Percentiles rank a stretch among this genome's conserved stretches.
Evolutionary conservation across 35 echinoderm and acorn worm genomes (phyloP).

Genomic region (Holothuria glaberrima): DNA sequence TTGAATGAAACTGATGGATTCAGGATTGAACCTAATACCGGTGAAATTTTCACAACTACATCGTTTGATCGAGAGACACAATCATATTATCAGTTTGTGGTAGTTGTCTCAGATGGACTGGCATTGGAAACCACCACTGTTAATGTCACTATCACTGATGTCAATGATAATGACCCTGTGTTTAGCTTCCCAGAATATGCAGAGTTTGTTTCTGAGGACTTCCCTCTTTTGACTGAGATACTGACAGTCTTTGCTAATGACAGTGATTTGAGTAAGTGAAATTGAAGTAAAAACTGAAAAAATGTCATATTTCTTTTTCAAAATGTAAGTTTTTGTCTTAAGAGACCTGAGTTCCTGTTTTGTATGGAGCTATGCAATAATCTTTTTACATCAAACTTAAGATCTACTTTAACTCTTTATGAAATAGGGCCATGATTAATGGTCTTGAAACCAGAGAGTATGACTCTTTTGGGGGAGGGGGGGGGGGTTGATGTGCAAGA

Average conservation of each 20-base stretch:
- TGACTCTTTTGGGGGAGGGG: too few species aligned
- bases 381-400: too few species aligned
- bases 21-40: constrained; percentile 52
- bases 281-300: too few species aligned
- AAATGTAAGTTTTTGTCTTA: neutral
- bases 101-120: constrained; percentile 54
- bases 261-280: constrained; percentile 51
- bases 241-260: constrained; percentile 52
- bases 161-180: constrained; percentile 73
- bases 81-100: constrained; percentile 18
- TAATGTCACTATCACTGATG: constrained; percentile 51
- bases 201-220: constrained; percentile 49
- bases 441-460: too few species aligned
- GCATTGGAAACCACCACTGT: constrained; percentile 1
- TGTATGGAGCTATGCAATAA: too few species aligned
- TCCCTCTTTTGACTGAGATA: constrained; percentile 3
- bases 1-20: constrained; percentile 24
- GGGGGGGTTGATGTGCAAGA: too few species aligned
- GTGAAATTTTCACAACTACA: constrained; percentile 62
- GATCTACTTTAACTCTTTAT: too few species aligned
- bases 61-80: constrained; percentile 19
- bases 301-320: neutral
- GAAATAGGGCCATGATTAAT: too few species aligned
- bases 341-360: too few species aligned
- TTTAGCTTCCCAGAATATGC: constrained; percentile 38